Conservation (phyloP, 2,113 vertebrate species). For the Nothocercus nigrocapillus region DNA sequence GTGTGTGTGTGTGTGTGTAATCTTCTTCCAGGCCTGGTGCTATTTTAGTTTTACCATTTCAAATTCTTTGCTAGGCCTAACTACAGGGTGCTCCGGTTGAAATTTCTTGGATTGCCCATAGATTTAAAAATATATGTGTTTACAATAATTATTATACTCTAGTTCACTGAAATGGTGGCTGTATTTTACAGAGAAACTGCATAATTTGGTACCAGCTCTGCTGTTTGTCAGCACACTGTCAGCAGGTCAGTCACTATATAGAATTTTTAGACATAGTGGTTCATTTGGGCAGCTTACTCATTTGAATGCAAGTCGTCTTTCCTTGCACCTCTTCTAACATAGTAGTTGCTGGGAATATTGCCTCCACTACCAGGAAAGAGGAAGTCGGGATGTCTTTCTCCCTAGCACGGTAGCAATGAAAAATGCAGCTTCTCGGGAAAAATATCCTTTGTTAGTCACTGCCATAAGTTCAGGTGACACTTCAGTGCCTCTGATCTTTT, state of each 20-base stretch:
- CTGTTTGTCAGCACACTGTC: background rate
- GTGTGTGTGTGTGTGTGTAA: background rate
- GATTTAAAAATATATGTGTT: background rate
- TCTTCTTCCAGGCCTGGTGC: background rate
- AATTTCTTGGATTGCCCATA: background rate
- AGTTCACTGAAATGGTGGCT: background rate
- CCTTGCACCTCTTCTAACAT: background rate
- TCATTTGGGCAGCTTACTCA: background rate
- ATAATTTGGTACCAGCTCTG: background rate
- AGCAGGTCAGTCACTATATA: background rate
- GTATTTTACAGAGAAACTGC: background rate
- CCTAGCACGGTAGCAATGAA: background rate
- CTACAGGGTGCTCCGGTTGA: background rate
- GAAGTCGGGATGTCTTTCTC: background rate
- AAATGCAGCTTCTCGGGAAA: background rate
- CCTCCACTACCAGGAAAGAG: background rate
- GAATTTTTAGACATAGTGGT: background rate
- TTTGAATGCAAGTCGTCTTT: background rate
- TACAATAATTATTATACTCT: background rate
- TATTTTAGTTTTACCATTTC: background rate
- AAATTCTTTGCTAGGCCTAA: background rate
- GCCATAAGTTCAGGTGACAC: rapidly evolving
- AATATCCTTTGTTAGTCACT: background rate
- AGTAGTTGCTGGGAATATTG: background rate
- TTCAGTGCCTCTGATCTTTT: background rate